Evolutionary conservation across 2,888 invertebrate genomes (phyloP), one percentile per base, ranked within the genome.

Genomic region (Zeuzera pyrina): DNA sequence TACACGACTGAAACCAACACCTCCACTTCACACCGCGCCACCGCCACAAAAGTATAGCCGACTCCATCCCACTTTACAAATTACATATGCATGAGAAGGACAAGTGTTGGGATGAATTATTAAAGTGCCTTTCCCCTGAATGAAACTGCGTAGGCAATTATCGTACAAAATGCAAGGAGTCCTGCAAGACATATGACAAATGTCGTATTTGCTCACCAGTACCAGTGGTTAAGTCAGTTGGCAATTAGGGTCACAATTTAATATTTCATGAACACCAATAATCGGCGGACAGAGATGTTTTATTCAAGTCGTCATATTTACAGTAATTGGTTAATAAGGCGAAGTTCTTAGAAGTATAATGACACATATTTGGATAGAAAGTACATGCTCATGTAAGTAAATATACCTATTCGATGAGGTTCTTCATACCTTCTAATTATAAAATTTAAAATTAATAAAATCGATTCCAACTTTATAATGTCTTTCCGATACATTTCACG

Each of bases 61-160:
- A 57, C 61, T 59, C 65, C 27, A 41, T 64, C 55, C 35, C 15
- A 30, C 42, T 33, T 33, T 28, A 11, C 19, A n/a, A 15, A 5
- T 31, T 28, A 12, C 15, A 27, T 24, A 32, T 21, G 47, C 21
- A 32, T 8, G 55, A 72, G 40, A 29, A 49, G 37, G 69, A 72
- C 21, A 39, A 47, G 14, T 13, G 32, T 61, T 41, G 58, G 52
- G 58, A 63, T 79, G 66, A 79, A 79, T 79, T 67, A 73, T 77
- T 78, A 62, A 78, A 57, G 45, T 41, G 49, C 51, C 56, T n/a
- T n/a, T 57, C 60, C 60, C 58, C 56, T 74, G 59, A 74, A 70
- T 70, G 70, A 70, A 73, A 57, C 44, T 49, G 52, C 51, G 56
- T 49, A 45, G 56, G 52, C 54, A 57, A 65, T 67, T 61, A 60